phyloP scores from a whole-genome alignment of 2,797 vertebrate species.

The Chaetodon trifasciatus region DNA sequence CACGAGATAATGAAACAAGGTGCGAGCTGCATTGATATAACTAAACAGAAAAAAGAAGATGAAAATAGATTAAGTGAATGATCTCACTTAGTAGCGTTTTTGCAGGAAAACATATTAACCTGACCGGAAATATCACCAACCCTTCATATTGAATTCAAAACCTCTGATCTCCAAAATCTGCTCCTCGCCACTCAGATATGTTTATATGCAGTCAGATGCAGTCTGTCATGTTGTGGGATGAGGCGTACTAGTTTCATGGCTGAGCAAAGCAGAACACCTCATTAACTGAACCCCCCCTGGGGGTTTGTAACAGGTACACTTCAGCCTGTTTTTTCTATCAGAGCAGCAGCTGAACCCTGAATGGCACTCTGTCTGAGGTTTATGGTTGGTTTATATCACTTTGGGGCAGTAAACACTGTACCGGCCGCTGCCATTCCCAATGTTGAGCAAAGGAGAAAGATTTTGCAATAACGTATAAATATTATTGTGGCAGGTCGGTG shows the following conservation, averaged over 20 bases:
- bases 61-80: constrained; percentile 14
- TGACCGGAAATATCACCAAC: not conserved
- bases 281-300: constrained; percentile 27
- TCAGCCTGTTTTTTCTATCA: constrained; percentile 57
- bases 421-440: constrained; percentile 40
- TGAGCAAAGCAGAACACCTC: constrained; percentile 59
- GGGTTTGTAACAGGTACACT: constrained; percentile 56
- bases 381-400: constrained; percentile 64
- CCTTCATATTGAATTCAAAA: constrained; percentile 15
- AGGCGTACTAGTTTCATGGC: constrained; percentile 42
- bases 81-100: constrained; percentile 20
- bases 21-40: constrained; percentile 21
- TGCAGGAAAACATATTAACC: constrained; percentile 14
- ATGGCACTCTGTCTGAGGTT: constrained; percentile 60
- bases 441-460: constrained; percentile 48
- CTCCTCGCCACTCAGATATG: constrained; percentile 31
- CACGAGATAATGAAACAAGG: constrained; percentile 57
- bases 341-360: constrained; percentile 70
- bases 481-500: constrained; percentile 42
- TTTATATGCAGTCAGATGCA: constrained; percentile 34
- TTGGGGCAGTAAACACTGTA: constrained; percentile 56
- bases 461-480: constrained; percentile 63
- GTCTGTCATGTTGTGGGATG: constrained; percentile 51
- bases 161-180: constrained; percentile 37
- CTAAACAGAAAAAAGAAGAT: not conserved